phyloP scores from a whole-genome alignment of 2,113 vertebrate genomes.

The Spermophilus dauricus region DNA sequence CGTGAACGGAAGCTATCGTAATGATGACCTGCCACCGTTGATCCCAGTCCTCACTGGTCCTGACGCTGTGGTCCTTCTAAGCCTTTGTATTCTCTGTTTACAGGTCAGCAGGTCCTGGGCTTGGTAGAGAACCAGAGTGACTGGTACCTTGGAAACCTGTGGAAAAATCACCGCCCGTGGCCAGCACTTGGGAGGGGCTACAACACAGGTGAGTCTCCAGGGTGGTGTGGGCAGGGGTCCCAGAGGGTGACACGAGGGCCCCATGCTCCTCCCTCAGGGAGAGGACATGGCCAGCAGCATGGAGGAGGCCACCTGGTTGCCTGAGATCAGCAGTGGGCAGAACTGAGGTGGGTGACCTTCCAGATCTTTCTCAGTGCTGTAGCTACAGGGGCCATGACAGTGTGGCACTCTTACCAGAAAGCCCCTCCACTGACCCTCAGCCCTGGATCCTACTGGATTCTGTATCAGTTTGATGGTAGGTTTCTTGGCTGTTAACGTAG shows the following conservation, averaged over 20 bases:
- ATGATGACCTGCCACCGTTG: accelerated
- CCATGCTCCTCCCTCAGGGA: accelerated
- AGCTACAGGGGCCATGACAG: accelerated
- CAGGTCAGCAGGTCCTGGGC: conserved; percentile 98
- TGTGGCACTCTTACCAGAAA: neutral
- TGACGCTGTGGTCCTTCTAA: neutral
- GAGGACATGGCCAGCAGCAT: neutral
- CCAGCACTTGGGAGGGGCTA: conserved; percentile 97
- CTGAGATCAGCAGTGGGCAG: neutral
- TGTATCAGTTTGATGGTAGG: neutral
- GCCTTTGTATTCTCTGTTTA: conserved; percentile 77
- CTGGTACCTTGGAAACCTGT: conserved; percentile 99
- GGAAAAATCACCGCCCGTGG: conserved; percentile 99
- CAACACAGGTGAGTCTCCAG: conserved; percentile 93
- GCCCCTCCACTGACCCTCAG: neutral
- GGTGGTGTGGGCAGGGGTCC: accelerated
- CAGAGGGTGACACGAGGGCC: neutral
- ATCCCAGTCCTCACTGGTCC: neutral
- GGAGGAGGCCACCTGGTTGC: neutral
- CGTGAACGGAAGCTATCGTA: accelerated
- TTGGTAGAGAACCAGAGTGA: conserved; percentile 99
- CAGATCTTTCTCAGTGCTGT: neutral
- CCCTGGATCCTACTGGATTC: neutral
- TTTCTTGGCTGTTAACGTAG: accelerated
- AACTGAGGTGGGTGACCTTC: accelerated